A percentile compares a stretch with the other conserved stretches of the same genome.
These are phyloP conservation scores for Mizuhopecten yessoensis DNA, from an alignment of 1,140 invertebrate genomes.

Conservation along the genomic window DNA sequence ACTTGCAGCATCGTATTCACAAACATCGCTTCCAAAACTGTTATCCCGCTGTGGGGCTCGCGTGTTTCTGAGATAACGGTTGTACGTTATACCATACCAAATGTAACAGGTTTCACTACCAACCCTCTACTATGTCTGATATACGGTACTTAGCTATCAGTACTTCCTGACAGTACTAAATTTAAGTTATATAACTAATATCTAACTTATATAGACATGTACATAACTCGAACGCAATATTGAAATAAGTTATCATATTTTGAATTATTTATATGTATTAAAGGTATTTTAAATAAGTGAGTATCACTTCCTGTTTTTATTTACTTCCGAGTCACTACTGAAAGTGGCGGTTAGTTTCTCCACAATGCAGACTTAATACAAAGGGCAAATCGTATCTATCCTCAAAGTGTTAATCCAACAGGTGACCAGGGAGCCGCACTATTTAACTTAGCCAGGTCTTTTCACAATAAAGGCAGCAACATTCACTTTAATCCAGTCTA, in stretches of 20 bases:
- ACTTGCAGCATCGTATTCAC: constrained; percentile 17
- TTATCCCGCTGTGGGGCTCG: neutral
- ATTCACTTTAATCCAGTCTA: neutral
- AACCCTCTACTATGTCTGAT: no score
- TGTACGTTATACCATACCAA: neutral
- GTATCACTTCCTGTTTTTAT: neutral
- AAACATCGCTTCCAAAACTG: neutral
- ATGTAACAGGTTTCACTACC: neutral
- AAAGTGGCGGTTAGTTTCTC: neutral
- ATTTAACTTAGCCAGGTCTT: neutral
- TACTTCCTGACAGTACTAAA: neutral
- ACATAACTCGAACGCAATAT: neutral
- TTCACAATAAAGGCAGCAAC: neutral
- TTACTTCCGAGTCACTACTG: neutral
- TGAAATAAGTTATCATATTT: neutral
- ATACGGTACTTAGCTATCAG: no score
- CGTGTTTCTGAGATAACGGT: neutral
- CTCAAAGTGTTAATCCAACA: neutral
- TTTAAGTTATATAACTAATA: neutral
- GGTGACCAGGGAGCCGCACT: neutral
- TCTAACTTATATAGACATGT: neutral
- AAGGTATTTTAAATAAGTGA: neutral
- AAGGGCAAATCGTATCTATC: neutral
- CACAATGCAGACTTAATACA: neutral
- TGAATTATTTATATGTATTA: neutral